Evolutionary conservation across 2,888 invertebrate species (phyloP), one percentile per base, ranked within the genome.

Genomic region (Drosophila borborema): DNA sequence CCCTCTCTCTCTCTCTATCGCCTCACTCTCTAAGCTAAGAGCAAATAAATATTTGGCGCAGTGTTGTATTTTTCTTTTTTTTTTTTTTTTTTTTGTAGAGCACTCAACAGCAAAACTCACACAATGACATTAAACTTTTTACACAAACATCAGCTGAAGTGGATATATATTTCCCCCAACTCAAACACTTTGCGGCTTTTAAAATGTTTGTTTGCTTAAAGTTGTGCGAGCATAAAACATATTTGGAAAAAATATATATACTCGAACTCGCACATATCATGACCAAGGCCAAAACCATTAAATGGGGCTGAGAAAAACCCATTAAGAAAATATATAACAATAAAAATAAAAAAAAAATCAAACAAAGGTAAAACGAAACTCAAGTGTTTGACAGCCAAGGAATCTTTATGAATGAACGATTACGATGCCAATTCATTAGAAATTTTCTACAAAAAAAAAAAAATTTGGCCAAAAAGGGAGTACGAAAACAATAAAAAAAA

Each of bases 401-500:
- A 70, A 65, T 77, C 76, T 84, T 89, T 79, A 73, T 77, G 84
- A 89, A 86, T 89, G 89, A 84, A 79, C 76, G 79, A 86, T 81
- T 74, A 77, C 69, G 54, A 61, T 79, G 68, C 69, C 79, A 83
- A 89, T 85, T 86, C 89, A 81, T 89, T 84, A 71, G 87, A 87
- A 79, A 81, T 86, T 66, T 68, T 56, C 38, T 14, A 38, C 7
- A 53, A 53, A 48, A 49, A 36, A 20, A 23, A 54, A 43, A 3
- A n/a, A n/a, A n/a, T n/a, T n/a, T 36, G 56, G n/a, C 45, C n/a
- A 49, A 63, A 23, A 55, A 64, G 40, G 43, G 31, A 64, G 28
- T n/a, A 2, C 14, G 23, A 9, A 53, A 79, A 79, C 77, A 80
- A 79, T 71, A 67, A 71, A 65, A 73, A 23, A 58, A 51, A 77